A percentile compares a stretch with the other conserved stretches of the same genome.
These are phyloP conservation scores for Noctua pronuba DNA, from an alignment of 2,888 invertebrate genomes.

Conservation along the genomic window DNA sequence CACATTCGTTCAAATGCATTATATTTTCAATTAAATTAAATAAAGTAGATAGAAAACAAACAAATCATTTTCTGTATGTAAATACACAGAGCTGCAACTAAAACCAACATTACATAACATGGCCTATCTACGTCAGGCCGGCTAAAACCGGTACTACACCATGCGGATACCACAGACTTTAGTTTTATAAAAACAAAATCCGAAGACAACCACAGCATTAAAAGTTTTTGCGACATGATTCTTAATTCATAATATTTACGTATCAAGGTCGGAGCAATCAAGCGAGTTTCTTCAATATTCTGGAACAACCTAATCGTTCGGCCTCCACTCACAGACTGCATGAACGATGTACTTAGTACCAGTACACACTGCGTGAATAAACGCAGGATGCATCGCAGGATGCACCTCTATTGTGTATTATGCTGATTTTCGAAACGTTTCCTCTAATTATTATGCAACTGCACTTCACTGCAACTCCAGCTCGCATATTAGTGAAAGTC, in stretches of 20 bases:
- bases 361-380: constrained; percentile 59
- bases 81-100: not conserved
- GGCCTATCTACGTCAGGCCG: not conserved
- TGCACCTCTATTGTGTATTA: constrained; percentile 70
- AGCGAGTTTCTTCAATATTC: constrained; percentile 32
- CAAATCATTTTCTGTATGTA: not conserved
- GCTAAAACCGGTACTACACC: not conserved
- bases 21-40: not conserved
- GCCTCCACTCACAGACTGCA: constrained; percentile 15
- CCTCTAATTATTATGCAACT: constrained; percentile 77
- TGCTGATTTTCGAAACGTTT: constrained; percentile 82
- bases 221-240: constrained; percentile 27
- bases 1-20: not conserved
- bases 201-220: not conserved
- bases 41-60: not conserved
- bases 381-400: constrained; percentile 79
- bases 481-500: constrained; percentile 76
- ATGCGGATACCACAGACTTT: constrained; percentile 18
- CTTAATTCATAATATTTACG: constrained; percentile 14
- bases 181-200: not conserved
- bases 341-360: not conserved
- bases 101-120: constrained; percentile 7
- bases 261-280: constrained; percentile 35
- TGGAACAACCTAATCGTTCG: constrained; percentile 21
- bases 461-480: constrained; percentile 55